phyloP scores from a whole-genome alignment of 2,888 invertebrate genomes.

The Epinotia ramella region DNA sequence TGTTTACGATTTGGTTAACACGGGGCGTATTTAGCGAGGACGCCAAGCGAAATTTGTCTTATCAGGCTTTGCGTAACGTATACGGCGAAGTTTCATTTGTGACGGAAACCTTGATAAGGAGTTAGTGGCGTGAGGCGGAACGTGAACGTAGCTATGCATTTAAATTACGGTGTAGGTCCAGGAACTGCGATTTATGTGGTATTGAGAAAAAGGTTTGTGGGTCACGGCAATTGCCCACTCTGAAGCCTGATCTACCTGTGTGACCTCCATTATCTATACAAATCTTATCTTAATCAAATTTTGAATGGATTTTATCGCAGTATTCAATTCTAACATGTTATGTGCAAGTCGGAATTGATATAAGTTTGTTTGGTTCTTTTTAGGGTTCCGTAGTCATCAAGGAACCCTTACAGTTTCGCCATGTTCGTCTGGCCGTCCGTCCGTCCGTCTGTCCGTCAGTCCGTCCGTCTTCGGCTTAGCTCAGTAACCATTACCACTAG shows the following conservation, averaged over 20 bases:
- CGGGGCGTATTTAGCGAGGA: conserved; percentile 10
- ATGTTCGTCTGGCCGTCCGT: no score
- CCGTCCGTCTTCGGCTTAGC: no score
- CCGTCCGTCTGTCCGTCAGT: no score
- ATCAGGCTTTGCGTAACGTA: conserved; percentile 30
- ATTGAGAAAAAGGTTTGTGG: conserved; percentile 29
- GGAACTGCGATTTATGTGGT: conserved; percentile 9
- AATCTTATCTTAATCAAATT: no score
- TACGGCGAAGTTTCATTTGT: conserved; percentile 32
- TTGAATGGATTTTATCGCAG: no score
- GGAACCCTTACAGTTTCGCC: no score
- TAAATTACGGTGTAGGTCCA: conserved; percentile 32
- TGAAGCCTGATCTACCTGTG: neutral
- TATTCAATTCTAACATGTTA: no score
- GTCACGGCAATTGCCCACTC: neutral
- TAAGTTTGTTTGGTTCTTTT: no score
- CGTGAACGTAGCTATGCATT: conserved; percentile 33
- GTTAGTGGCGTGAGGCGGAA: conserved; percentile 23
- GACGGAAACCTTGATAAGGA: conserved; percentile 34
- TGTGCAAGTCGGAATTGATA: no score
- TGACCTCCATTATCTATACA: neutral
- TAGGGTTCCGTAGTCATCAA: no score
- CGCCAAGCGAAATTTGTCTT: conserved; percentile 28
- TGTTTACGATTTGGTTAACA: conserved; percentile 21
- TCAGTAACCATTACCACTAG: no score